A percentile compares a stretch with the other conserved stretches of the same genome.
These are phyloP conservation scores for Catocala sponsa DNA, from an alignment of 2,888 invertebrate species.

Conservation along the genomic window DNA sequence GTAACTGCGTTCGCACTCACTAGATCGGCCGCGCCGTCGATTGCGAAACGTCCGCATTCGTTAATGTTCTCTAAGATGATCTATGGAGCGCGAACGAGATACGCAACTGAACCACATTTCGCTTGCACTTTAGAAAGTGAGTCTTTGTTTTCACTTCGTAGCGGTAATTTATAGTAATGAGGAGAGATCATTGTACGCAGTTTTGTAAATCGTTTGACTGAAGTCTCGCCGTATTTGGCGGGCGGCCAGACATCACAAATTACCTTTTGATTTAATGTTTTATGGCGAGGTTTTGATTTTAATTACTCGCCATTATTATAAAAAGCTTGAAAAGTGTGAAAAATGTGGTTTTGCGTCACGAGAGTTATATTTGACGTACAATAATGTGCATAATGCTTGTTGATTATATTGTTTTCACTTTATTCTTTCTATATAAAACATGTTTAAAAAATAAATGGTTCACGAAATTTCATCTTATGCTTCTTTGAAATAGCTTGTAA, in stretches of 20 bases:
- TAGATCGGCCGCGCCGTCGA: slow-evolving; percentile 21
- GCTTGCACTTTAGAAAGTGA: slow-evolving; percentile 82
- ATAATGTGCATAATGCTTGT: slow-evolving; percentile 11
- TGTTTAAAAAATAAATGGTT: not conserved
- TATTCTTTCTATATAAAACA: slow-evolving; percentile 7
- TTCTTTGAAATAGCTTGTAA: slow-evolving; percentile 15
- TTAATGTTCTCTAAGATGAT: slow-evolving; percentile 67
- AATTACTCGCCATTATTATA: slow-evolving; percentile 54
- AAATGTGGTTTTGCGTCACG: slow-evolving; percentile 38
- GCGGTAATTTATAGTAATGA: slow-evolving; percentile 79
- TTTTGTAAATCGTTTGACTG: slow-evolving; percentile 74
- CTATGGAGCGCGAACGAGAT: slow-evolving; percentile 62
- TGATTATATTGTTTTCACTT: slow-evolving; percentile 10
- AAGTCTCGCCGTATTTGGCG: slow-evolving; percentile 69
- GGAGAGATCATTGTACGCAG: slow-evolving; percentile 78
- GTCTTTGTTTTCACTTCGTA: slow-evolving; percentile 83
- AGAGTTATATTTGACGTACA: slow-evolving; percentile 15
- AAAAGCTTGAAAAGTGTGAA: slow-evolving; percentile 35
- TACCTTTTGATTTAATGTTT: slow-evolving; percentile 55
- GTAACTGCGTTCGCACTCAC: slow-evolving; percentile 23
- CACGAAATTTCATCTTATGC: not conserved
- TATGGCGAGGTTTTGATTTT: slow-evolving; percentile 56
- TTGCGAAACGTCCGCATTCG: slow-evolving; percentile 75
- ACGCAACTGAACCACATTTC: slow-evolving; percentile 68
- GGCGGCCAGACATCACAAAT: slow-evolving; percentile 64